Evolutionary conservation across 2,113 vertebrate species (phyloP).

Genomic region (Cinclus mexicanus): DNA sequence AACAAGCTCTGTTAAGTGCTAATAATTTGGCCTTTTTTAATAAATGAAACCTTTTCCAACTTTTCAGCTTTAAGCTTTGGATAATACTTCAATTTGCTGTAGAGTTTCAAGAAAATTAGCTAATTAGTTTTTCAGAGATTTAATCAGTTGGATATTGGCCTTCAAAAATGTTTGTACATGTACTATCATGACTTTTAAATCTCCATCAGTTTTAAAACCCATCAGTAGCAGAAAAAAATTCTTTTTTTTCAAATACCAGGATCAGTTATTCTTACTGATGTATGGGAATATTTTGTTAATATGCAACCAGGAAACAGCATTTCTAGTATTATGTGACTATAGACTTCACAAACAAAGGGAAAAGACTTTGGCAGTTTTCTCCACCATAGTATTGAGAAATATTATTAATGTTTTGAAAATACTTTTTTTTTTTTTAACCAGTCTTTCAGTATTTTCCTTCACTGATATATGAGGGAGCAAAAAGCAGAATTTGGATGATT

Average conservation of each 20-base stretch:
- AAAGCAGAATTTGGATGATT: neutral
- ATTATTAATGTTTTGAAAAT: neutral
- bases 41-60: neutral
- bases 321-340: neutral
- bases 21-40: slow-evolving; percentile 1
- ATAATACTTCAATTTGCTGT: slow-evolving; percentile 31
- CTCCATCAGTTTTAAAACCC: neutral
- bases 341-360: neutral
- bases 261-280: neutral
- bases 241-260: neutral
- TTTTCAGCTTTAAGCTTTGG: slow-evolving; percentile 15
- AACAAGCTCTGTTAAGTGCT: neutral
- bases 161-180: slow-evolving; percentile 22
- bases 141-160: slow-evolving; percentile 18
- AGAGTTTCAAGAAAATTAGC: slow-evolving; percentile 33
- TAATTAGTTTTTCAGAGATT: slow-evolving; percentile 53
- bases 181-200: neutral
- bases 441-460: neutral
- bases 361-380: neutral
- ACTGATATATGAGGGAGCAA: neutral
- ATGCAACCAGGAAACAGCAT: neutral
- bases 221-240: neutral
- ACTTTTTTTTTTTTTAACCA: neutral
- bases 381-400: neutral
- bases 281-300: neutral